These are phyloP conservation scores for Atherinomorus stipes DNA, from an alignment of 2,113 vertebrate genomes.

Conservation along the genomic window DNA sequence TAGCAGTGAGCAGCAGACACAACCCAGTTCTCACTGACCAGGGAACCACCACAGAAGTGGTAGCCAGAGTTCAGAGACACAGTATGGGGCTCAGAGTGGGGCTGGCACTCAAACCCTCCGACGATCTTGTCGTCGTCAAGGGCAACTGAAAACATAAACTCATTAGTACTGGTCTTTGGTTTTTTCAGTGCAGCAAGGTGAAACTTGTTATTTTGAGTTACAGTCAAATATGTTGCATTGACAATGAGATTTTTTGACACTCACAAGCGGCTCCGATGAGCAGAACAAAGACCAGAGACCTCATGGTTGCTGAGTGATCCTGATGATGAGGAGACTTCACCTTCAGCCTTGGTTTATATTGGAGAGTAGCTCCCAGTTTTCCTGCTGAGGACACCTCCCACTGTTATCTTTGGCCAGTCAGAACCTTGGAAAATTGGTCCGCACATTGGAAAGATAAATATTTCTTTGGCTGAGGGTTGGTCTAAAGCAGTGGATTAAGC, in stretches of 20 bases:
- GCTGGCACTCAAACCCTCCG: slow-evolving; percentile 78
- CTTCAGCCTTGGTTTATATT: slow-evolving; percentile 39
- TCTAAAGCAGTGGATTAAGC: not conserved
- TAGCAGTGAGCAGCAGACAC: slow-evolving; percentile 83
- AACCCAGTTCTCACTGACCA: slow-evolving; percentile 71
- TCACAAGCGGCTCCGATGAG: slow-evolving; percentile 81
- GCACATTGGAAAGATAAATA: slow-evolving; percentile 6
- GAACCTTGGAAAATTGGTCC: not conserved
- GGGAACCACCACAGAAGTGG: slow-evolving; percentile 82
- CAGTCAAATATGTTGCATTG: too few species aligned
- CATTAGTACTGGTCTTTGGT: too few species aligned
- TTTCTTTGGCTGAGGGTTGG: not conserved
- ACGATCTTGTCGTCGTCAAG: slow-evolving; percentile 82
- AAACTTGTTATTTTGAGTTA: not conserved
- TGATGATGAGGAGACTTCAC: slow-evolving; percentile 35
- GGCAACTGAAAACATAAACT: slow-evolving; percentile 61
- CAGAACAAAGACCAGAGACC: slow-evolving; percentile 80
- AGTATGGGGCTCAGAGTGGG: slow-evolving; percentile 69
- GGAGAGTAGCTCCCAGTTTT: not conserved
- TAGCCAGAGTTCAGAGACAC: slow-evolving; percentile 81
- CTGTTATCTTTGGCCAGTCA: slow-evolving; percentile 19
- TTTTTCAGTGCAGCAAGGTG: too few species aligned
- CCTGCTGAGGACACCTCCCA: not conserved
- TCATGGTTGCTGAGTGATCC: slow-evolving; percentile 76
- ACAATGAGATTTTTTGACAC: slow-evolving; percentile 22